Percentiles rank a stretch among this genome's conserved stretches.
These are phyloP conservation scores for Peromyscus eremicus DNA, from an alignment of 2,797 vertebrate species.

Conservation along the genomic window DNA sequence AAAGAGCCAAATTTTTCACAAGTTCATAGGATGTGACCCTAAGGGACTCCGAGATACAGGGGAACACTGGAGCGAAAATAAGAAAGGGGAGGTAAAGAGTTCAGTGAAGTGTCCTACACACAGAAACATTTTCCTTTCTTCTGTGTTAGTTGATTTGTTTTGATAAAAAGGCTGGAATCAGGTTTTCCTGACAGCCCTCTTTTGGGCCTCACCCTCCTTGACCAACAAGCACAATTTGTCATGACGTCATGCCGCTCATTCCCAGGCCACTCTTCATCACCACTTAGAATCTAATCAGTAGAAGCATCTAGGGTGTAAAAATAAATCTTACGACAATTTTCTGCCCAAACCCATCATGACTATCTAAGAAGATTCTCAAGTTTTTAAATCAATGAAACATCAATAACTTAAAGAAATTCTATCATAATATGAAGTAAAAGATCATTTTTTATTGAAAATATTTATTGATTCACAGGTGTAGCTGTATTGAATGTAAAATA, in stretches of 20 bases:
- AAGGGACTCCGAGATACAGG: background rate
- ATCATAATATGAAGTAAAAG: constrained; percentile 39
- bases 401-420: background rate
- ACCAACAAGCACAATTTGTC: constrained; percentile 47
- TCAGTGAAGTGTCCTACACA: background rate
- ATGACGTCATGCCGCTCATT: constrained; percentile 26
- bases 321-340: background rate
- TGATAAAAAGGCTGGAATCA: constrained; percentile 37
- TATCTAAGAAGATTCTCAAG: background rate
- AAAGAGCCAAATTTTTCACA: background rate
- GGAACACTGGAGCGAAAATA: background rate
- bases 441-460: constrained; percentile 10
- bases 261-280: constrained; percentile 4
- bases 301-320: background rate
- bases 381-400: constrained; percentile 45
- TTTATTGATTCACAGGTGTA: background rate
- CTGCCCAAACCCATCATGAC: background rate
- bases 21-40: background rate
- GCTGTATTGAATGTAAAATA: constrained; percentile 30
- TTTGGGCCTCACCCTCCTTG: background rate
- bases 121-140: constrained; percentile 9
- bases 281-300: constrained; percentile 9
- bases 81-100: constrained; percentile 22
- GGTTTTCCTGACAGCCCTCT: constrained; percentile 34
- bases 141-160: constrained; percentile 61